Conservation (phyloP, 2,888 invertebrate genomes). For the Eubasilissa splendida region DNA sequence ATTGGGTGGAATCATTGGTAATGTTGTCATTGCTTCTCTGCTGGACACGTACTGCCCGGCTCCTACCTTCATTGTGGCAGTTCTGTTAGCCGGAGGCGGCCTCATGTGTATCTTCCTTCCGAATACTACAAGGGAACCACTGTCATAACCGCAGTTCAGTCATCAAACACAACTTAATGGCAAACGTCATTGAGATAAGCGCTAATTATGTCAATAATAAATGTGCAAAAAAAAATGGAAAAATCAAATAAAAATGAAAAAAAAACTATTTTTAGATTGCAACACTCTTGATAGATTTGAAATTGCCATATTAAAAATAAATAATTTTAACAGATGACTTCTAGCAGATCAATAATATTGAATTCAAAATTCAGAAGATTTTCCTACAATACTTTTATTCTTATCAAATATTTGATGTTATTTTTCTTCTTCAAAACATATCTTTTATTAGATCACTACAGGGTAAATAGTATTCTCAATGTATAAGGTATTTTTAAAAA, state of each 20-base stretch:
- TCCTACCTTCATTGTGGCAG: conserved; percentile 92
- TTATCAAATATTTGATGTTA: too few relatives aligned
- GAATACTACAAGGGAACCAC: conserved; percentile 89
- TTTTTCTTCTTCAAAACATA: too few relatives aligned
- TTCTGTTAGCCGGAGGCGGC: conserved; percentile 88
- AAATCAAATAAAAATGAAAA: conserved; percentile 37
- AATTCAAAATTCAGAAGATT: not conserved
- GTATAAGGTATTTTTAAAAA: conserved; percentile 8
- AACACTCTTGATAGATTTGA: conserved; percentile 32
- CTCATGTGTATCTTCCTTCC: conserved; percentile 90
- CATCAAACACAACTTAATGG: not conserved
- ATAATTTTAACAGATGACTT: conserved; percentile 26
- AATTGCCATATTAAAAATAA: conserved; percentile 41
- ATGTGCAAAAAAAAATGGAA: conserved; percentile 41
- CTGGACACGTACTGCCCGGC: conserved; percentile 92
- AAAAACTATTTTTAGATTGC: conserved; percentile 5
- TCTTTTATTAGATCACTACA: conserved; percentile 6
- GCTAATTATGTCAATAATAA: conserved; percentile 39
- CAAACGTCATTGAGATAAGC: conserved; percentile 14
- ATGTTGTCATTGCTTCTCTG: conserved; percentile 90
- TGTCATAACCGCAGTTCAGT: conserved; percentile 60
- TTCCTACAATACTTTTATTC: not conserved
- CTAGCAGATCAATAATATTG: not conserved
- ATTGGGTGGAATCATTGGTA: conserved; percentile 89
- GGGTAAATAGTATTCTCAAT: conserved; percentile 18